Evolutionary conservation across 2,113 vertebrate species (phyloP), one percentile per base, ranked within the genome.

Genomic region (Mystacornis crossleyi): DNA sequence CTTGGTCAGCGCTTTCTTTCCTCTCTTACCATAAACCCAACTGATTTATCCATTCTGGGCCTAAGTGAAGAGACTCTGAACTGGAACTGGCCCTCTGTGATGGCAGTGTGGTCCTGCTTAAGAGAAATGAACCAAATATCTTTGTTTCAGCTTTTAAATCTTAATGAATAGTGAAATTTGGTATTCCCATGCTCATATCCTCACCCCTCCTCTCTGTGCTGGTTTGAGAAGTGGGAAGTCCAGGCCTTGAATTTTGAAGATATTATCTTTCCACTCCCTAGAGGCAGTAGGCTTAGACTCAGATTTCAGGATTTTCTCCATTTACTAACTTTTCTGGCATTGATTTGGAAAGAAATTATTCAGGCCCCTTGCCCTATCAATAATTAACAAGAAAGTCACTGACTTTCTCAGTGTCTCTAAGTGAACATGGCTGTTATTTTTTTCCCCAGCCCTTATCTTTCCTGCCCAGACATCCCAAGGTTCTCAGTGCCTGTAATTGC

Each of bases 311-410:
- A 24, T 72, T 90, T 90, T 66, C 79, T 96, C 74, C 3, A 0
- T 86, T 85, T 87, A 67, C 70, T 82, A 79, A 89, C 23, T 93
- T 88, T 62, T 50, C 80, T 78, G 73, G 55, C 83, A 70, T 50
- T 77, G 72, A 72, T 81, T 89, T 92, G 51, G 55, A 93, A 79
- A 67, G 62, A 92, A 96, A 89, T 77, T 50, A 73, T 72, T 77
- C 60, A 58, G 78, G 54, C 70, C 48, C 15, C 62, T 93, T 91
- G 74, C 89, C 72, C 55, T 77, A 18, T 94, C 71, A 95, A 92
- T 79, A 82, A 91, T 94, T 91, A 90, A 90, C 90, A 82, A 81
- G 64, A 15, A 86, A 89, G 72, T 77, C 72, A 55, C 87, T 31
- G 16, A 50, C 64, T 82, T 77, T 64, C 57, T 79, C 62, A 47